phyloP scores from a whole-genome alignment of 2,797 vertebrate species.

The Alca torda region DNA sequence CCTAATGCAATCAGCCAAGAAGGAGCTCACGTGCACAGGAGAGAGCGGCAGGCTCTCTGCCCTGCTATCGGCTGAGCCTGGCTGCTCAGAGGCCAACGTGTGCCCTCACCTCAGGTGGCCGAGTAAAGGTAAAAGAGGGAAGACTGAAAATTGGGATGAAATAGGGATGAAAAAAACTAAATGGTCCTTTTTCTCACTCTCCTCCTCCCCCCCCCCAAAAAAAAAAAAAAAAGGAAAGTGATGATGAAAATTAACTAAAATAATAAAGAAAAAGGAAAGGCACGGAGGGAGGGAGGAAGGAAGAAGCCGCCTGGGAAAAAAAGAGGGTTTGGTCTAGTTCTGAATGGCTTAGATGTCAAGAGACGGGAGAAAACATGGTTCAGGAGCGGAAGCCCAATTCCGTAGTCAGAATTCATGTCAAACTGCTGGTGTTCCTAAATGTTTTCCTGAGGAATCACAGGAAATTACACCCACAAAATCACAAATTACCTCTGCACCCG shows the following conservation, averaged over 20 bases:
- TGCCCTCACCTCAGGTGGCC: neutral
- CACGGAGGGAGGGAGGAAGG: neutral
- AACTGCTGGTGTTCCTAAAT: neutral
- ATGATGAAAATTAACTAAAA: neutral
- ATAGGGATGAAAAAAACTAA: neutral
- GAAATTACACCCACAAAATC: neutral
- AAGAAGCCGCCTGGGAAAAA: neutral
- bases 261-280: neutral
- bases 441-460: neutral
- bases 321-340: neutral
- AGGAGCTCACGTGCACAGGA: fast-evolving
- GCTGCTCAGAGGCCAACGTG: neutral
- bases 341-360: neutral
- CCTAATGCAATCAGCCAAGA: neutral
- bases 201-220: neutral
- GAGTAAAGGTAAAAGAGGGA: neutral
- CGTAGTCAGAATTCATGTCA: neutral
- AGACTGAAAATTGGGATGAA: neutral
- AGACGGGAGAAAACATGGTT: neutral
- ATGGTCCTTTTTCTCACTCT: neutral
- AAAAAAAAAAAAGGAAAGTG: fast-evolving
- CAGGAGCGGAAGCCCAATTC: neutral
- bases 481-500: fast-evolving
- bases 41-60: neutral
- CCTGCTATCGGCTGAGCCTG: fast-evolving